Evolutionary conservation across 2,797 vertebrate genomes (phyloP), one percentile per base, ranked within the genome.

Genomic region (Glyptemys insculpta): DNA sequence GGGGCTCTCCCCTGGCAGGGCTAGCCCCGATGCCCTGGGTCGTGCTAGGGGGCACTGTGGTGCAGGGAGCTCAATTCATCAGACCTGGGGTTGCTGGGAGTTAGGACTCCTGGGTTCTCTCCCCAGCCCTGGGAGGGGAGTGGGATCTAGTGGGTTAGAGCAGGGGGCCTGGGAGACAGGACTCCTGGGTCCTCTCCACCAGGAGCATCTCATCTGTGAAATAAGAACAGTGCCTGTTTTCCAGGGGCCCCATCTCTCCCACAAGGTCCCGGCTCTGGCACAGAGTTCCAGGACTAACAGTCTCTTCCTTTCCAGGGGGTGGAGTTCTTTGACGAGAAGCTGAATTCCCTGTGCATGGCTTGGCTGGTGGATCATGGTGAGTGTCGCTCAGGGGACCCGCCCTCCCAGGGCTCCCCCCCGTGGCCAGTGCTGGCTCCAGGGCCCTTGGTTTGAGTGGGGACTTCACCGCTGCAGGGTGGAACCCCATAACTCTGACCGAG

Each of bases 331-430:
- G 98, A 98, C 12, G 98, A 98, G 96, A 98, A 98, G 68, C 97
- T 98, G 57, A 98, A 98, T 95, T 98, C 98, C 3, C 91, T 98
- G 56, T 98, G 98, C 96, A 98, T 98, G 98, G 98, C 98, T 23
- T 98, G 98, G 98, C 97, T 98, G 11, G 98, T 98, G 47, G 98
- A 98, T 91, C 98, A 98, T 0, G 98, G 98, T 98, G 94, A 97
- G 98, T 37, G 3, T 27, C 34, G 53, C 29, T 31, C 3, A 7
- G 12, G 65, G n/a, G n/a, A 37, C 19, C 18, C 10, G 8, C 8
- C 62, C 59, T 10, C 15, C 5, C 57, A 59, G 25, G 6, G 34
- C 34, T 65, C 6, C 18, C n/a, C 49, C 7, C 65, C 9, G 0
- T 68, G 65, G n/a, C n/a, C n/a, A 68, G 19, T 62, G 31, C 59